phyloP scores from a whole-genome alignment of 2,113 vertebrate species.

The Turnix velox region DNA sequence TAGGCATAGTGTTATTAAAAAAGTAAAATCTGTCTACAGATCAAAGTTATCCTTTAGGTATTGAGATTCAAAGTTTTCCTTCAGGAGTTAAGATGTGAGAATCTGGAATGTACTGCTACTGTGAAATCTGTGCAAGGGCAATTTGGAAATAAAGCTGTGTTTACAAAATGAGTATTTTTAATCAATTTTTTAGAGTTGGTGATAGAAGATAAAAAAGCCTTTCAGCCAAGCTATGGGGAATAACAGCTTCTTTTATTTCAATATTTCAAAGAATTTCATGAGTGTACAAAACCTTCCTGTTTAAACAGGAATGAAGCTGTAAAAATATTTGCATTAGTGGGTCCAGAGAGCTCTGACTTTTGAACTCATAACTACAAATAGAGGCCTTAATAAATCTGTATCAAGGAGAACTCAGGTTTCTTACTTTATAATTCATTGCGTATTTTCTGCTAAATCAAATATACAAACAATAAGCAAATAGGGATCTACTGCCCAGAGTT shows the following conservation, averaged over 20 bases:
- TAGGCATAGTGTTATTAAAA: background rate
- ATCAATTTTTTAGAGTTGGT: conserved; percentile 10
- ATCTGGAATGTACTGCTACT: background rate
- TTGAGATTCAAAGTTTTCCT: conserved; percentile 22
- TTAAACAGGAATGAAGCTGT: conserved; percentile 50
- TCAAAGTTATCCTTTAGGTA: conserved; percentile 37
- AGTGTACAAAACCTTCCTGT: conserved; percentile 28
- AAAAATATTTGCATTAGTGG: conserved; percentile 48
- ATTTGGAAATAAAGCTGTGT: conserved; percentile 7
- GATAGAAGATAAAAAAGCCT: conserved; percentile 41
- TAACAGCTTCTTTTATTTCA: conserved; percentile 55
- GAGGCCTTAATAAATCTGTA: background rate
- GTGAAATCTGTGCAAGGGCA: background rate
- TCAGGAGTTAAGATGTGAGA: background rate
- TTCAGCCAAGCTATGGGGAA: conserved; percentile 25
- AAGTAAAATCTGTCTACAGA: conserved; percentile 6
- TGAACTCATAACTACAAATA: background rate
- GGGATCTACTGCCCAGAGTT: background rate
- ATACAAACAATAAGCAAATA: background rate
- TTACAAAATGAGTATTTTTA: conserved; percentile 36
- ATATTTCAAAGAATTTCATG: conserved; percentile 49
- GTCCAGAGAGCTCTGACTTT: conserved; percentile 27
- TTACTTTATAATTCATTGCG: background rate
- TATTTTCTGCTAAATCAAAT: conserved; percentile 36
- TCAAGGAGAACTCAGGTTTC: conserved; percentile 4